Percentiles rank a stretch among this genome's conserved stretches.
Conservation (phyloP, 1,140 invertebrate species). For the Solenopsis invicta region DNA sequence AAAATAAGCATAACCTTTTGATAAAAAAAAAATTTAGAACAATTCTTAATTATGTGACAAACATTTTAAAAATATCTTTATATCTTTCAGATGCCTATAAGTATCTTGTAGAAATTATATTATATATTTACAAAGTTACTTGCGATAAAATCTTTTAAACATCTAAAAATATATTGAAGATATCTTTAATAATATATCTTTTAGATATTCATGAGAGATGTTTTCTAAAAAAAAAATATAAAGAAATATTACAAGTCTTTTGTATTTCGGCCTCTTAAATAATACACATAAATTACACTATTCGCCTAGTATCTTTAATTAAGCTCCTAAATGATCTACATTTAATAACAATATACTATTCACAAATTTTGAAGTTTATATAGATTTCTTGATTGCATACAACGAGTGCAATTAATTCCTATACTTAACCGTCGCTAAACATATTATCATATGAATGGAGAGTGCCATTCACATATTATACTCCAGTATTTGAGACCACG, state of each 20-base stretch:
- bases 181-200: no score
- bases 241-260: background rate
- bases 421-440: constrained; percentile 20
- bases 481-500: constrained; percentile 22
- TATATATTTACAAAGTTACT: no score
- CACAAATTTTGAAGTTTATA: background rate
- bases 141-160: no score
- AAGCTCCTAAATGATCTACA: background rate
- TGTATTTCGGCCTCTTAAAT: background rate
- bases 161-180: no score
- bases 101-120: no score
- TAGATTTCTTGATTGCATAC: constrained; percentile 1
- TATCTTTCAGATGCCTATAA: no score
- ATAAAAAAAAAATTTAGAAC: no score
- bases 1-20: no score
- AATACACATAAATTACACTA: background rate
- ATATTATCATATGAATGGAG: constrained; percentile 57
- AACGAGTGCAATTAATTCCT: constrained; percentile 51
- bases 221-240: background rate
- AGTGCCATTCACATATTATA: constrained; percentile 38
- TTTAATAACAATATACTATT: constrained; percentile 19
- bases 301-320: constrained; percentile 8
- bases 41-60: no score
- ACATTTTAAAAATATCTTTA: no score
- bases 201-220: no score